Evolutionary conservation across 2,797 vertebrate genomes (phyloP).

Genomic region (Hydrolagus colliei): DNA sequence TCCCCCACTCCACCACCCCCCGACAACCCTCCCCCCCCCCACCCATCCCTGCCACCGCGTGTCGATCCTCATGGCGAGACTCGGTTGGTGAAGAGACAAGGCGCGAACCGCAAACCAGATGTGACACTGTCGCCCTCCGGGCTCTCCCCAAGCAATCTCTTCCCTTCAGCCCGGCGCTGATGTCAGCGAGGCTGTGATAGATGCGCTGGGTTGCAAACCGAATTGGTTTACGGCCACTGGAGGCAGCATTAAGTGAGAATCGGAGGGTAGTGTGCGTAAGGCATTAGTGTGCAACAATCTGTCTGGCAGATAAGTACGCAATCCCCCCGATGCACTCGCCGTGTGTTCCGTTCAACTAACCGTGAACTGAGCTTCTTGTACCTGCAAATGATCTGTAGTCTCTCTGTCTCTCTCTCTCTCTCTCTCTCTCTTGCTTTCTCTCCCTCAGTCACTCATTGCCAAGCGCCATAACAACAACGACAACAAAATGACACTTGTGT

Average conservation of each 20-base stretch:
- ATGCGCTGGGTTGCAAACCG: not conserved
- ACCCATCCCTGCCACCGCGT: not conserved
- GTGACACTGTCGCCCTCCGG: not conserved
- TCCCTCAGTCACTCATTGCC: too few relatives aligned
- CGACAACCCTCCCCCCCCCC: too few relatives aligned
- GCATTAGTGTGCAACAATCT: not conserved
- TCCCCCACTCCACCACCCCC: too few relatives aligned
- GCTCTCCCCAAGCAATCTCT: not conserved
- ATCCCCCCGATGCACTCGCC: not conserved
- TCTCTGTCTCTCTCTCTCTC: not conserved
- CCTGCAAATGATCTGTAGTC: not conserved
- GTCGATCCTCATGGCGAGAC: not conserved
- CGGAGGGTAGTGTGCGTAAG: not conserved
- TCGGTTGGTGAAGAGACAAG: not conserved
- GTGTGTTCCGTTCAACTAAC: not conserved
- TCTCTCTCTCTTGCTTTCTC: too few relatives aligned
- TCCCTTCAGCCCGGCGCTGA: not conserved
- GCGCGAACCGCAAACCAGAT: not conserved
- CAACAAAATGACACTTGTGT: too few relatives aligned
- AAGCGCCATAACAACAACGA: too few relatives aligned
- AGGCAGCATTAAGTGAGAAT: not conserved
- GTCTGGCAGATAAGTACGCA: not conserved
- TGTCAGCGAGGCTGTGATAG: not conserved
- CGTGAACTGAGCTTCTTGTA: not conserved
- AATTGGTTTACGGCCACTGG: conserved; percentile 1